phyloP scores from a whole-genome alignment of 2,113 vertebrate species.

The Australoheros scitulus region DNA sequence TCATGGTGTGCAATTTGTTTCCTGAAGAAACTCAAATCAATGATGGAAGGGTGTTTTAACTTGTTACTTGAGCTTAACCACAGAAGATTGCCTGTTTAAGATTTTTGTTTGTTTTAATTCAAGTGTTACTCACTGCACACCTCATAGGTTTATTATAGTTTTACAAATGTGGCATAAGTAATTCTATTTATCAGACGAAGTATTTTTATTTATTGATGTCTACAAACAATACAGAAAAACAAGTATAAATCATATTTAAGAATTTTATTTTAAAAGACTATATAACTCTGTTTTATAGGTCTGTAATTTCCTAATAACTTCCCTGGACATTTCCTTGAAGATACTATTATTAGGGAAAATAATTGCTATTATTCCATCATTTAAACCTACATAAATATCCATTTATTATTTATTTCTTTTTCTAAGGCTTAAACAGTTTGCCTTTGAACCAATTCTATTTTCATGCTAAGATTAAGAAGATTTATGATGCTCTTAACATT shows the following conservation, averaged over 20 bases:
- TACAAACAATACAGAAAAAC: slow-evolving; percentile 49
- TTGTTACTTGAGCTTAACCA: slow-evolving; percentile 25
- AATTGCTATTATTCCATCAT: background rate
- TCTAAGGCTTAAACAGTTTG: background rate
- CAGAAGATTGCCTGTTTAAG: slow-evolving; percentile 22
- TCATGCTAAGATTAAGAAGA: background rate
- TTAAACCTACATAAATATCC: background rate
- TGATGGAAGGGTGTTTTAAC: slow-evolving; percentile 16
- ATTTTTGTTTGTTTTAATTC: slow-evolving; percentile 3
- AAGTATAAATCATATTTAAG: slow-evolving; percentile 27
- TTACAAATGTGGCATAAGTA: slow-evolving; percentile 29
- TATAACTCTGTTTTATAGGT: slow-evolving; percentile 4
- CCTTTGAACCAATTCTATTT: background rate
- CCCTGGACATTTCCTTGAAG: background rate
- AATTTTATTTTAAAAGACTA: background rate
- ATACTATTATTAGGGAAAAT: background rate
- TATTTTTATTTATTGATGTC: slow-evolving; percentile 62
- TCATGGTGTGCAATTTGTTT: slow-evolving; percentile 42
- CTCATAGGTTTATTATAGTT: slow-evolving; percentile 35
- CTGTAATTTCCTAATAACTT: slow-evolving; percentile 15
- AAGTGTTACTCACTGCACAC: slow-evolving; percentile 29
- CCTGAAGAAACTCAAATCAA: slow-evolving; percentile 41
- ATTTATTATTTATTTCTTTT: background rate
- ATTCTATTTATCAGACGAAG: slow-evolving; percentile 58
- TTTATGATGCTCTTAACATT: background rate